Evolutionary conservation across 2,113 vertebrate genomes (phyloP).

Genomic region (Conger conger): DNA sequence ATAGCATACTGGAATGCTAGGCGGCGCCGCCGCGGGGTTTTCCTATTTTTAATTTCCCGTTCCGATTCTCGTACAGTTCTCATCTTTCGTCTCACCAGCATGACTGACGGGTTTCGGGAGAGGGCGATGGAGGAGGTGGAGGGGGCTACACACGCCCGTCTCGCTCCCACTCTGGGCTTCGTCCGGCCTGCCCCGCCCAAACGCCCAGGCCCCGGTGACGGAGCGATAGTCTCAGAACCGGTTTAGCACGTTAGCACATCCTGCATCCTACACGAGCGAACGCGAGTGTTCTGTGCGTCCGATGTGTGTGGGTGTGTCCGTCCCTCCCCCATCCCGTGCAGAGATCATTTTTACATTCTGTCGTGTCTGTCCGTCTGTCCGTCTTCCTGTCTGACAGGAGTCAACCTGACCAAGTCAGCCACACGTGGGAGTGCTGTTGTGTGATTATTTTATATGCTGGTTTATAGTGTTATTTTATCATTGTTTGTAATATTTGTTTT

Average conservation of each 20-base stretch:
- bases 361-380: slow-evolving; percentile 20
- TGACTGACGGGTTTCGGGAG: neutral
- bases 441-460: slow-evolving; percentile 2
- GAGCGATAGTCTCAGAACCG: neutral
- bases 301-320: neutral
- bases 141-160: neutral
- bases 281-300: neutral
- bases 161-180: neutral
- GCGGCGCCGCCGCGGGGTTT: slow-evolving; percentile 57
- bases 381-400: slow-evolving; percentile 17
- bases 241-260: neutral
- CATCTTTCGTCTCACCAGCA: slow-evolving; percentile 6
- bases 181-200: neutral
- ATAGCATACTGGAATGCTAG: slow-evolving; percentile 99
- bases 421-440: neutral
- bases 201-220: neutral
- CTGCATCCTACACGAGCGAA: neutral
- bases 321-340: neutral
- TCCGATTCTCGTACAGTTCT: neutral
- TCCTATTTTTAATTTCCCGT: neutral
- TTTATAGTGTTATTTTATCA: neutral
- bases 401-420: slow-evolving; percentile 17
- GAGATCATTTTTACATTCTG: slow-evolving; percentile 25
- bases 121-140: neutral
- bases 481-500: neutral